Percentiles rank a stretch among this genome's conserved stretches.
Conservation (phyloP, 2,888 invertebrate species). For the Ormia ochracea region DNA sequence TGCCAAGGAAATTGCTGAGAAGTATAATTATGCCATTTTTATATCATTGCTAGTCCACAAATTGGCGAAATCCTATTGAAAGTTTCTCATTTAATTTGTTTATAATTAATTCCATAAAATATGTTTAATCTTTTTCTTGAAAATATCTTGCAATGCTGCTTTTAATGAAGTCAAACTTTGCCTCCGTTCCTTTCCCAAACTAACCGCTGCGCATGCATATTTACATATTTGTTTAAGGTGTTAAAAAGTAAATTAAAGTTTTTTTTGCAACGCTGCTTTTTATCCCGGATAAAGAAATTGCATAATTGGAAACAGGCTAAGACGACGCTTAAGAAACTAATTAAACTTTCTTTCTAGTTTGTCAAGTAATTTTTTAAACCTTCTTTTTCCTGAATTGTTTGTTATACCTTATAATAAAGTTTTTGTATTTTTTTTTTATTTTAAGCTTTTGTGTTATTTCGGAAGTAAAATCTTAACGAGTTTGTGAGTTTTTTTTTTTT, state of each 20-base stretch:
- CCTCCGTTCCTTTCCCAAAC: no score
- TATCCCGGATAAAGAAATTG: not conserved
- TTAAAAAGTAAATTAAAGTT: constrained; percentile 27
- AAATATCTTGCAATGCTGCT: not conserved
- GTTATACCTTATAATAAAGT: constrained; percentile 14
- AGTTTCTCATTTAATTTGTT: not conserved
- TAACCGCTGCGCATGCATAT: not conserved
- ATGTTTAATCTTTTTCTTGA: no score
- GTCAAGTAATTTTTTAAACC: constrained; percentile 31
- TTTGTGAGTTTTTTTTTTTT: constrained; percentile 43
- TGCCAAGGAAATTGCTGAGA: no score
- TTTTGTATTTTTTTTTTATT: constrained; percentile 22
- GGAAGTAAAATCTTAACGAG: constrained; percentile 53
- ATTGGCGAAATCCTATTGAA: not conserved
- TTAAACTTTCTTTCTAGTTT: constrained; percentile 60
- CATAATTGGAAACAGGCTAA: constrained; percentile 48
- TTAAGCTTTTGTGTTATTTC: constrained; percentile 35
- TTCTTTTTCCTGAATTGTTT: constrained; percentile 22
- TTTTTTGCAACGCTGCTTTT: constrained; percentile 7
- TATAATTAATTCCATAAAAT: no score
- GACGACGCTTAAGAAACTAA: constrained; percentile 62
- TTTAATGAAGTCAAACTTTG: not conserved
- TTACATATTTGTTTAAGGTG: constrained; percentile 5
- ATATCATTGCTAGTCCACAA: no score
- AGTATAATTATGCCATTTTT: no score